Conservation (phyloP, 2,888 invertebrate genomes). For the Lasioglossum oenotherae region DNA sequence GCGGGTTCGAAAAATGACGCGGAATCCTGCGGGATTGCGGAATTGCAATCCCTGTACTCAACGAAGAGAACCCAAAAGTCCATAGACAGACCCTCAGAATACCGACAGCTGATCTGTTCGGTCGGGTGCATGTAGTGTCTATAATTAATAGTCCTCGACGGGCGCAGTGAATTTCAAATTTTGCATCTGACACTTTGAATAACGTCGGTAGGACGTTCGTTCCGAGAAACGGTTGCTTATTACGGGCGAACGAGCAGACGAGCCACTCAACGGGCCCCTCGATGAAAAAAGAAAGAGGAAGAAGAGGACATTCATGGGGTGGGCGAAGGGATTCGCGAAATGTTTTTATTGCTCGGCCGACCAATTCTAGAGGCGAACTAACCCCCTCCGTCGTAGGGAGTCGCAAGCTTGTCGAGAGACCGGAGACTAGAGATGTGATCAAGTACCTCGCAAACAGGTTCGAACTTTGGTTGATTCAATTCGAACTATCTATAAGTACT, state of each 20-base stretch:
- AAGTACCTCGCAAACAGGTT: too few species aligned
- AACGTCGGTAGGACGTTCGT: background rate
- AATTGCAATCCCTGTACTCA: too few species aligned
- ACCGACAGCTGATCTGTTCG: background rate
- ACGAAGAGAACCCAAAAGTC: background rate
- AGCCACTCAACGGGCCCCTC: background rate
- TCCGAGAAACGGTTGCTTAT: constrained; percentile 8
- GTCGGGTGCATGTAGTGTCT: background rate
- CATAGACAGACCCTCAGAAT: background rate
- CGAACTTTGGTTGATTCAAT: too few species aligned
- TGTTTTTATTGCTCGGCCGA: background rate
- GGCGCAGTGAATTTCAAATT: constrained; percentile 28
- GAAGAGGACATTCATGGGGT: background rate
- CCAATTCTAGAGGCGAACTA: background rate
- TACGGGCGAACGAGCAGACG: background rate
- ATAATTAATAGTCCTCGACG: constrained; percentile 10
- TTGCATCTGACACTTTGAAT: constrained; percentile 35
- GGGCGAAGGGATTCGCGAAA: background rate
- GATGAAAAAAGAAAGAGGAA: background rate
- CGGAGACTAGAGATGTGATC: too few species aligned
- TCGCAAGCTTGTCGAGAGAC: background rate
- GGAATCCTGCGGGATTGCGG: too few species aligned
- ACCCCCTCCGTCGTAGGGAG: background rate
- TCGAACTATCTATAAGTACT: too few species aligned
- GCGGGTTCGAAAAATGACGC: too few species aligned